phyloP scores from a whole-genome alignment of 2,888 invertebrate genomes.

The Carabus problematicus region DNA sequence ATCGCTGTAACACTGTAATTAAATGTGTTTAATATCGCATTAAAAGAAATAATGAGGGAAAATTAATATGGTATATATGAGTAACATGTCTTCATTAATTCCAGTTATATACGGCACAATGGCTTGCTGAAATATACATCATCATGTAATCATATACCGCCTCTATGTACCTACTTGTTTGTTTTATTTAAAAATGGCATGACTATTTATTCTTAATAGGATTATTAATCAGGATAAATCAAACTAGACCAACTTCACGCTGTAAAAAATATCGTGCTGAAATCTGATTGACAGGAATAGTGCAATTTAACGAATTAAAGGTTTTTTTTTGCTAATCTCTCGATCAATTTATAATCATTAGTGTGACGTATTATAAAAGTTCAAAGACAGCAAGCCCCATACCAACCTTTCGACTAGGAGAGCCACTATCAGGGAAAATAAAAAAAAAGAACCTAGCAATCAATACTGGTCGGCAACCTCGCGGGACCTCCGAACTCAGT shows the following conservation, averaged over 20 bases:
- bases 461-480: conserved; percentile 21
- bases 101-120: too few species aligned
- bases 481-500: conserved; percentile 22
- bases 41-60: not conserved
- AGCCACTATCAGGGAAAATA: conserved; percentile 5
- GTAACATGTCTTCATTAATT: too few species aligned
- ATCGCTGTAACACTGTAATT: conserved; percentile 10
- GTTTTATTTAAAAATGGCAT: too few species aligned
- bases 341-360: conserved; percentile 37
- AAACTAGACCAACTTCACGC: not conserved
- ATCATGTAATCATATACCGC: too few species aligned
- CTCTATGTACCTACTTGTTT: too few species aligned
- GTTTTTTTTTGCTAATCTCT: conserved; percentile 23
- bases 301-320: conserved; percentile 15
- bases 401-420: conserved; percentile 1
- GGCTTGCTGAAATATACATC: too few species aligned
- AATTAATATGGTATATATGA: too few species aligned
- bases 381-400: conserved; percentile 10
- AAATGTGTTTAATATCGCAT: conserved; percentile 14
- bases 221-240: conserved; percentile 12
- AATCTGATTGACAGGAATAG: conserved; percentile 26
- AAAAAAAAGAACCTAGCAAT: conserved; percentile 16
- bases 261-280: not conserved
- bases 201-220: not conserved
- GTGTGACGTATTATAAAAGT: conserved; percentile 38